These are phyloP conservation scores for Hydractinia symbiolongicarpus DNA, from an alignment of 30 jellyfish, hydroid and myxozoan species.

Conservation along the genomic window DNA sequence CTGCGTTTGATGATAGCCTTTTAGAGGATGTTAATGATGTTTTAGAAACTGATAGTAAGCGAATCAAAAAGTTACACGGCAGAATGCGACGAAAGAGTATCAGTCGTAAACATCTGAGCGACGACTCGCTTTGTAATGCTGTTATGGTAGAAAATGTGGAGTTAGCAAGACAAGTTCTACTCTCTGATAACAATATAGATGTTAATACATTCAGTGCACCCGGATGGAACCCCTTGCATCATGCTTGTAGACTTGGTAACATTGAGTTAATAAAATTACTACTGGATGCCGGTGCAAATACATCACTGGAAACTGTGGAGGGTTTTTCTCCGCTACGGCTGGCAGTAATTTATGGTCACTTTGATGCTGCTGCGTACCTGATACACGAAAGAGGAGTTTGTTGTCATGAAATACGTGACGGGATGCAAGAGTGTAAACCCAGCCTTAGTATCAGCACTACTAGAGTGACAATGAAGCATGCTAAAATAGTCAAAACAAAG, in stretches of 20 bases:
- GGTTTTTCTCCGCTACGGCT: slow-evolving; percentile 10
- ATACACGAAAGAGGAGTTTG: slow-evolving; percentile 19
- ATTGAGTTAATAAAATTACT: not conserved
- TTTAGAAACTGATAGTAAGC: not conserved
- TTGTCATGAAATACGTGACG: slow-evolving; percentile 13
- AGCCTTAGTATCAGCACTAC: not conserved
- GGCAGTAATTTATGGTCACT: slow-evolving; percentile 17
- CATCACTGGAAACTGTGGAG: not conserved
- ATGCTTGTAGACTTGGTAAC: slow-evolving; percentile 18
- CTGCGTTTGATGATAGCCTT: not conserved
- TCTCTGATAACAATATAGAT: not conserved
- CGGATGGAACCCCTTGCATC: slow-evolving; percentile 18
- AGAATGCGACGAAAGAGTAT: slow-evolving; percentile 1
- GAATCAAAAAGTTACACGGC: not conserved
- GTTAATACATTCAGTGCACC: slow-evolving; percentile 1
- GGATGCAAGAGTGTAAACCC: slow-evolving; percentile 5
- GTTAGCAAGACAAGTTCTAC: slow-evolving; percentile 6
- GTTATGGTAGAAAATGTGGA: slow-evolving; percentile 19
- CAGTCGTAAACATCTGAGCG: not conserved
- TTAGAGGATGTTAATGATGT: not conserved
- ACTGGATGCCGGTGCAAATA: slow-evolving; percentile 21
- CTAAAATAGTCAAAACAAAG: slow-evolving; percentile 1
- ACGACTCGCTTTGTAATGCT: slow-evolving; percentile 4
- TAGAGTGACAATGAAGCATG: slow-evolving; percentile 2
- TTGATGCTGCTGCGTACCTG: slow-evolving; percentile 18